phyloP scores from a whole-genome alignment of 2,888 invertebrate species.

The Cancer borealis region DNA sequence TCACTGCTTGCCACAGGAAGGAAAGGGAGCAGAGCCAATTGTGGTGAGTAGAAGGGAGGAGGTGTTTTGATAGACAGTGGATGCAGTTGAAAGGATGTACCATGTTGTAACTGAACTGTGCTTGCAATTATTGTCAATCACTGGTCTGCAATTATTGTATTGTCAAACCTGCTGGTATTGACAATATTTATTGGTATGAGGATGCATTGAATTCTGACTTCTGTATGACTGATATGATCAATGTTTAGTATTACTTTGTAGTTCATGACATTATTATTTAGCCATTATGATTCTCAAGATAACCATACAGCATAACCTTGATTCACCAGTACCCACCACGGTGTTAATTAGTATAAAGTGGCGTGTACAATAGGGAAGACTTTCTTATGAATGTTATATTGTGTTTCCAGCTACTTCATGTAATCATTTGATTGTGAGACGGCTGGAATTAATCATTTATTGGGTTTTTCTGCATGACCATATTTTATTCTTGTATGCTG shows the following conservation, averaged over 20 bases:
- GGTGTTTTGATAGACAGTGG: neutral
- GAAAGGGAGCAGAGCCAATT: constrained; percentile 91
- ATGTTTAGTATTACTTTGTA: neutral
- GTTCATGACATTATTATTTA: neutral
- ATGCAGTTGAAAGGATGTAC: neutral
- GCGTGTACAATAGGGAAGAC: no score
- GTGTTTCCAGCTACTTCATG: no score
- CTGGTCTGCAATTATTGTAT: neutral
- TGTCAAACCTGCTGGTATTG: neutral
- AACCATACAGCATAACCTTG: no score
- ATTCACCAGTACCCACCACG: no score
- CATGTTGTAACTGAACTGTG: neutral
- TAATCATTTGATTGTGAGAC: no score
- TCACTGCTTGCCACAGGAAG: constrained; percentile 78
- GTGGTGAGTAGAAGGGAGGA: constrained; percentile 88
- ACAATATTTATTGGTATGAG: neutral
- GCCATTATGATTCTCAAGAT: no score
- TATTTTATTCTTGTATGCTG: neutral
- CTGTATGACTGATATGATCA: neutral
- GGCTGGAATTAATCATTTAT: no score
- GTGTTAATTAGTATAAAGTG: no score
- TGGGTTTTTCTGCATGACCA: no score
- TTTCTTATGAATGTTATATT: no score
- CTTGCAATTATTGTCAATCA: neutral
- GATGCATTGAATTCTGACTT: neutral